phyloP scores from a whole-genome alignment of 1,140 invertebrate genomes.

The Danaus plexippus region DNA sequence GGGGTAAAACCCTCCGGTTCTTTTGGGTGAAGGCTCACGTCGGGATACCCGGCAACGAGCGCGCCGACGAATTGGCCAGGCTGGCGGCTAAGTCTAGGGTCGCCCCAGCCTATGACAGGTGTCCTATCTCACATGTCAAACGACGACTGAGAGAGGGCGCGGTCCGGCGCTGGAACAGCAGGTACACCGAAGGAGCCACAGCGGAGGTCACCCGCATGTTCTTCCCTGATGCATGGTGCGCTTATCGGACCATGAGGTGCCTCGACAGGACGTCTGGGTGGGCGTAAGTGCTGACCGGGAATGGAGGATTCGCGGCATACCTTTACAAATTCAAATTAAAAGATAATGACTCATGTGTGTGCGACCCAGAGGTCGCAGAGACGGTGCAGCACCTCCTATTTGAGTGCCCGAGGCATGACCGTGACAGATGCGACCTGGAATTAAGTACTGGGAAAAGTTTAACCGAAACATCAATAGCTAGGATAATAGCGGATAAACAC shows the following conservation, averaged over 20 bases:
- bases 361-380: slow-evolving; percentile 4
- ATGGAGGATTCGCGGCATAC: not conserved
- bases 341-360: not conserved
- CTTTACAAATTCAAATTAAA: not conserved
- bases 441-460: not conserved
- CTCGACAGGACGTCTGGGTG: slow-evolving; percentile 6
- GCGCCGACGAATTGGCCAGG: slow-evolving; percentile 7
- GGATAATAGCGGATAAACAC: not conserved
- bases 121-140: slow-evolving; percentile 8
- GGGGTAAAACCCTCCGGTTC: too few relatives aligned
- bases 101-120: slow-evolving; percentile 5
- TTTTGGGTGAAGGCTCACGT: slow-evolving; percentile 4
- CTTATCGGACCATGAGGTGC: not conserved
- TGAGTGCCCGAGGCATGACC: not conserved
- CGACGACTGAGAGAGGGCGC: slow-evolving; percentile 5
- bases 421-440: not conserved
- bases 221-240: slow-evolving; percentile 3
- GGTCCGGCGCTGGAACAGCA: slow-evolving; percentile 6
- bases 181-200: slow-evolving; percentile 3
- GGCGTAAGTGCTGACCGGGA: not conserved
- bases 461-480: not conserved
- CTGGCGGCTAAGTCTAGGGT: slow-evolving; percentile 5
- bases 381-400: not conserved
- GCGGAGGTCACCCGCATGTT: slow-evolving; percentile 5
- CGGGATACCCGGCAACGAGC: slow-evolving; percentile 2